phyloP scores from a whole-genome alignment of 1,140 invertebrate genomes.

The Drosophila burlai region DNA sequence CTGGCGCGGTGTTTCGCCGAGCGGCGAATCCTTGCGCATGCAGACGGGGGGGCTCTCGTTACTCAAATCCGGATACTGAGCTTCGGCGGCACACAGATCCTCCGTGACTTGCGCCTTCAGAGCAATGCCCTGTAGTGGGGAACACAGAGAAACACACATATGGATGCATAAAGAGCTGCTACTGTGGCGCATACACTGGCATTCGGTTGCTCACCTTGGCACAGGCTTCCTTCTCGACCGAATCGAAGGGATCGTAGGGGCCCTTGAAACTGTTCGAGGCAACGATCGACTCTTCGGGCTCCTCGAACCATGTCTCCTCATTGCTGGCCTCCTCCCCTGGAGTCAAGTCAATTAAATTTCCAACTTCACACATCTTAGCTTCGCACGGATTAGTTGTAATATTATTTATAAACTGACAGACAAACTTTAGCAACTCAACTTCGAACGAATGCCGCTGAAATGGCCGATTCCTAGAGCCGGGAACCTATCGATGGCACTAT shows the following conservation, averaged over 20 bases:
- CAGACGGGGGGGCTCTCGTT: conserved; percentile 60
- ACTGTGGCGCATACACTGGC: background rate
- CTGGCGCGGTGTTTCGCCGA: background rate
- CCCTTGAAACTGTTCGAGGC: conserved; percentile 48
- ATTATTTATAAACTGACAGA: conserved; percentile 3
- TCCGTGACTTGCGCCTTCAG: conserved; percentile 8
- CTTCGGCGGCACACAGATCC: background rate
- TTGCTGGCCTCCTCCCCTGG: conserved; percentile 46
- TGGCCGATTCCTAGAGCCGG: background rate
- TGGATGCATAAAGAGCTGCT: conserved; percentile 1
- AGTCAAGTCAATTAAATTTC: conserved; percentile 62
- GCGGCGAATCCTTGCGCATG: conserved; percentile 21
- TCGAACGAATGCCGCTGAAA: conserved; percentile 33
- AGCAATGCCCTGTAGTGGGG: conserved; percentile 31
- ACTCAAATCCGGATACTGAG: conserved; percentile 30
- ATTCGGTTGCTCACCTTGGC: conserved; percentile 56
- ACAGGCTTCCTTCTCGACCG: conserved; percentile 73
- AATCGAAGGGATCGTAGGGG: conserved; percentile 79
- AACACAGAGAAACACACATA: background rate
- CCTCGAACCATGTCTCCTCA: conserved; percentile 31
- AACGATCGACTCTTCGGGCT: conserved; percentile 18
- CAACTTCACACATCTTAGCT: conserved; percentile 57
- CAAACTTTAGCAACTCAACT: conserved; percentile 12
- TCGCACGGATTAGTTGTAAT: background rate
- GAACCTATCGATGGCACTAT: background rate